These are phyloP conservation scores for Triplophysa bombifrons DNA, from an alignment of 2,797 vertebrate species.

Conservation along the genomic window DNA sequence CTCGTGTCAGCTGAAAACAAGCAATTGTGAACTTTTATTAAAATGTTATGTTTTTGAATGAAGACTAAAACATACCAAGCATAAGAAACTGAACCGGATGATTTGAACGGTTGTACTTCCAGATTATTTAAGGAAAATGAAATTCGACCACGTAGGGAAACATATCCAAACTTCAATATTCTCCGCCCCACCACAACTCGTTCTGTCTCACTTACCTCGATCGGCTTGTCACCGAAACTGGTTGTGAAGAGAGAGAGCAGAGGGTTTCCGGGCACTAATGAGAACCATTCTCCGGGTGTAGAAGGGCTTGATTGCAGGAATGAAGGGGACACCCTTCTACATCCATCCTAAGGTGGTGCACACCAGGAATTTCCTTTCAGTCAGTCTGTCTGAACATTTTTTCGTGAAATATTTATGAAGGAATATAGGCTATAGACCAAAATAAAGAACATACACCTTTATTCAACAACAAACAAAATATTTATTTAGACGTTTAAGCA, in stretches of 20 bases:
- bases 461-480: too few species aligned
- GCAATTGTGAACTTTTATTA: not conserved
- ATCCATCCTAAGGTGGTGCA: slow-evolving; percentile 1
- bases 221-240: slow-evolving; percentile 75
- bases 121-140: not conserved
- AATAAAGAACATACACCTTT: too few species aligned
- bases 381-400: not conserved
- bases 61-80: not conserved
- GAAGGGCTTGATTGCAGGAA: slow-evolving; percentile 77
- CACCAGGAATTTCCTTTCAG: not conserved
- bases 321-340: slow-evolving; percentile 61
- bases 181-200: not conserved
- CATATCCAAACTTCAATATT: not conserved
- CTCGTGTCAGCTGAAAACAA: not conserved
- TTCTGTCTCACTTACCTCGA: slow-evolving; percentile 1
- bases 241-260: slow-evolving; percentile 81
- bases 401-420: not conserved
- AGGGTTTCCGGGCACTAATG: slow-evolving; percentile 85
- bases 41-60: not conserved
- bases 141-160: not conserved
- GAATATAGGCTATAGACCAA: too few species aligned
- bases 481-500: too few species aligned
- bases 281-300: slow-evolving; percentile 79
- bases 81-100: not conserved
- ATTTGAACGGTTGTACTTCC: too few species aligned